These are phyloP conservation scores for Notodromas monacha DNA, from an alignment of 2,888 invertebrate genomes.

Conservation along the genomic window DNA sequence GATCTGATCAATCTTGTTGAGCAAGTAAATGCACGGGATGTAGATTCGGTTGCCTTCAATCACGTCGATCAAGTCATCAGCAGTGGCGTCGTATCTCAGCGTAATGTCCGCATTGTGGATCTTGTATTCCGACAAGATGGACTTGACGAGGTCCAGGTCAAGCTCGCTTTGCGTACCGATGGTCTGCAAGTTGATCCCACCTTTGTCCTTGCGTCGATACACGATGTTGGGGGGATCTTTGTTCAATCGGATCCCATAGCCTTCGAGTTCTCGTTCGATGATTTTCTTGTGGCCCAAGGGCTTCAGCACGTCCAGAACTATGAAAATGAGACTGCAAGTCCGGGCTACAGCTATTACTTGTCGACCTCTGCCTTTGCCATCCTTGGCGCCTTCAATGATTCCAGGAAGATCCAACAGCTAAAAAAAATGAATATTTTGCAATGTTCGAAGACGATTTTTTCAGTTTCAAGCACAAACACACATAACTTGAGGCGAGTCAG, in stretches of 20 bases:
- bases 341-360: conserved; percentile 97
- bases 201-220: conserved; percentile 88
- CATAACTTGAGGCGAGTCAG: too few species aligned
- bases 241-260: conserved; percentile 76
- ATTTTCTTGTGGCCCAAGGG: conserved; percentile 82
- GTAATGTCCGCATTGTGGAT: conserved; percentile 97
- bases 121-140: conserved; percentile 83
- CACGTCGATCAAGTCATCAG: conserved; percentile 90
- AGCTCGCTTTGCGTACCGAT: conserved; percentile 69
- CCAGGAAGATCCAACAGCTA: conserved; percentile 90
- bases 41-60: conserved; percentile 95
- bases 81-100: conserved; percentile 55
- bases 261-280: conserved; percentile 91
- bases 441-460: too few species aligned
- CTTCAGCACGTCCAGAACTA: conserved; percentile 85
- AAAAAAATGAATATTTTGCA: too few species aligned
- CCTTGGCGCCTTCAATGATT: conserved; percentile 98
- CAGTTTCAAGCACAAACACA: too few species aligned
- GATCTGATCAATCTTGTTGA: conserved; percentile 95
- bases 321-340: conserved; percentile 87
- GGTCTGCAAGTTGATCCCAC: conserved; percentile 75
- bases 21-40: conserved; percentile 85
- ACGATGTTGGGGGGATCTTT: conserved; percentile 89
- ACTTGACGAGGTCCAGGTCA: conserved; percentile 72
- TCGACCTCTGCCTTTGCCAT: conserved; percentile 91